phyloP scores from a whole-genome alignment of 2,888 invertebrate genomes.

The Marronus borbonicus region DNA sequence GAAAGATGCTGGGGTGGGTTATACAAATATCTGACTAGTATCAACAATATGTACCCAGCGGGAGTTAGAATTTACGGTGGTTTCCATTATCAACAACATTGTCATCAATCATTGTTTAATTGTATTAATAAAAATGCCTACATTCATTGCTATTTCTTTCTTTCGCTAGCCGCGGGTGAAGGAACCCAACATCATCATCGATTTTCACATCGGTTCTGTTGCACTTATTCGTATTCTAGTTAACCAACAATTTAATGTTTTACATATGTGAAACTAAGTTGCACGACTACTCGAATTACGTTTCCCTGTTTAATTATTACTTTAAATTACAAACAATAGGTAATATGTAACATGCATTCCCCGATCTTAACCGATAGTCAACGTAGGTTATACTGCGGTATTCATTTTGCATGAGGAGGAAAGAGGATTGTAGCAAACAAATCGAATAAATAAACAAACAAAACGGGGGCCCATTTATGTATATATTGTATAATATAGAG shows the following conservation, averaged over 20 bases:
- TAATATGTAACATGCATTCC: constrained; percentile 70
- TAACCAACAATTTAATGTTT: constrained; percentile 68
- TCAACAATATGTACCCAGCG: constrained; percentile 64
- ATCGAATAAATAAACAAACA: constrained; percentile 16
- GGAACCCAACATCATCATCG: constrained; percentile 55
- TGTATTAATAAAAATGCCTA: not conserved
- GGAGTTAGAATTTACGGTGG: constrained; percentile 44
- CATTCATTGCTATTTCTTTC: constrained; percentile 27
- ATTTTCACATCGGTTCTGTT: constrained; percentile 57
- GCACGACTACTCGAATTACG: constrained; percentile 62
- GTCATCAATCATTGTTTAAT: not conserved
- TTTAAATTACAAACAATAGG: constrained; percentile 66
- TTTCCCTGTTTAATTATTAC: constrained; percentile 57
- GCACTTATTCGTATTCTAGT: constrained; percentile 63
- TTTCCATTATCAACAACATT: constrained; percentile 17
- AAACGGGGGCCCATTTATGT: constrained; percentile 28
- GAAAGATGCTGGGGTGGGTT: constrained; percentile 71
- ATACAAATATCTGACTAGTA: constrained; percentile 71
- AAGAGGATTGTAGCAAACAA: constrained; percentile 2
- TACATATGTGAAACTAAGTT: constrained; percentile 67
- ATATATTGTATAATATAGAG: constrained; percentile 12
- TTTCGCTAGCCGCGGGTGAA: constrained; percentile 37
- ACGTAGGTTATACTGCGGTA: constrained; percentile 64
- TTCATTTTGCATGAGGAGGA: not conserved
- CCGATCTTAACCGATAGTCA: constrained; percentile 68